Base-by-base conservation (phyloP, 2,113 vertebrate genomes). In the Hassar affinis region DNA sequence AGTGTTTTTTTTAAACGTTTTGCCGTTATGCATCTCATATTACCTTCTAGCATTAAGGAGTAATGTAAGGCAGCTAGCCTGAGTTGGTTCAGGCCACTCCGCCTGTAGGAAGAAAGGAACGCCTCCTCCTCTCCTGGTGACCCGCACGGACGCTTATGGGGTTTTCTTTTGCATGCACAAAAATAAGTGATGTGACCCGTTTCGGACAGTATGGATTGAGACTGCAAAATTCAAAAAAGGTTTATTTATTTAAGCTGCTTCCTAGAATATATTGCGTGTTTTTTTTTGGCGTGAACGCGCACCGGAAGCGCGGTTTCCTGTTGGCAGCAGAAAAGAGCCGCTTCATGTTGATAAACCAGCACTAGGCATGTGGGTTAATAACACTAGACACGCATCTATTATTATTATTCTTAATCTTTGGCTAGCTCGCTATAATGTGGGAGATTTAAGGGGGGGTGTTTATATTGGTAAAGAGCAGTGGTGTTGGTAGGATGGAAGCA, bases 301-400 rank as follows among this genome's bases (percentile, higher is more conserved):
- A 25, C 61, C 78, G 78, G 78, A 80, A 64, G 27, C 59, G 45
- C 45, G 47, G 47, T 62, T 62, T 64, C 61, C 62, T 68, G 27
- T 15, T 62, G 38, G n/a, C n/a, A 9, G 18, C 45, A 45, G 78
- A 45, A 42, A n/a, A 77, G 17, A 51, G 49, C 9, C 17, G 22
- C n/a, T 18, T 76, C 9, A 22, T 47, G 68, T 75, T 33, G 22
- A 11, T 33, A 0, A 33, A 20, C 33, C 17, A 6, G 6, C 8
- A 10, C 3, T 2, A 20, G 2, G 2, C 0, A 12, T 25, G 15
- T 6, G 20, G 18, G 27, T 54, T 76, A 18, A 47, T 47, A 25
- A 68, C 7, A 57, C 2, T 6, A 42, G 3, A 42, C 38, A 42
- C 38, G 38, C 38, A 42, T 6, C 6, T 42, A 6, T 42, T 42